Conservation (phyloP, 2,797 vertebrate genomes). For the Echeneis naucrates region DNA sequence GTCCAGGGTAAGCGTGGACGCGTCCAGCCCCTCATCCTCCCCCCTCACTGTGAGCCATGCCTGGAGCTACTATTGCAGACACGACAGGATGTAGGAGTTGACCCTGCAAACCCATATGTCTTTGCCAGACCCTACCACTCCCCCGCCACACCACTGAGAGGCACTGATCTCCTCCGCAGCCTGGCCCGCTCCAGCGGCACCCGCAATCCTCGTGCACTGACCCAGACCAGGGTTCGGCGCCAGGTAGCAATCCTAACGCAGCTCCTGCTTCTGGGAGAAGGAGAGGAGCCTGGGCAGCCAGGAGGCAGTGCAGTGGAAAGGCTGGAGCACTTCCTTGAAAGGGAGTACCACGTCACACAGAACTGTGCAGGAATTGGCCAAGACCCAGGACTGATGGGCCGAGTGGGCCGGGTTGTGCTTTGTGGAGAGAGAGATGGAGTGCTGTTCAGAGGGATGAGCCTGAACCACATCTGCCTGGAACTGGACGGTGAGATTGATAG, state of each 20-base stretch:
- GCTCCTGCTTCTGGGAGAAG: conserved; percentile 85
- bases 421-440: conserved; percentile 87
- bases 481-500: conserved; percentile 82
- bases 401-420: conserved; percentile 85
- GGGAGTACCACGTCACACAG: conserved; percentile 87
- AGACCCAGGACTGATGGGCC: conserved; percentile 86
- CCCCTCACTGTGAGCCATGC: conserved; percentile 86
- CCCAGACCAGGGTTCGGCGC: conserved; percentile 84
- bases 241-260: conserved; percentile 88
- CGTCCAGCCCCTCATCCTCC: conserved; percentile 86
- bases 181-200: conserved; percentile 85
- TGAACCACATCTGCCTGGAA: conserved; percentile 88
- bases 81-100: conserved; percentile 83
- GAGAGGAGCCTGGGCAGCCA: conserved; percentile 79
- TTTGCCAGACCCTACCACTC: conserved; percentile 87
- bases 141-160: conserved; percentile 85
- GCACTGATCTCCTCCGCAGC: conserved; percentile 86
- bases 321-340: conserved; percentile 85
- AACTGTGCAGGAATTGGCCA: conserved; percentile 85
- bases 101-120: conserved; percentile 83
- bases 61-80: conserved; percentile 86
- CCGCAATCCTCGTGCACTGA: conserved; percentile 84
- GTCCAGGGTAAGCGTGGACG: conserved; percentile 87
- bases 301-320: conserved; percentile 79
- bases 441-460: conserved; percentile 87